These are phyloP conservation scores for Zeuzera pyrina DNA, from an alignment of 2,888 invertebrate species.

Conservation along the genomic window DNA sequence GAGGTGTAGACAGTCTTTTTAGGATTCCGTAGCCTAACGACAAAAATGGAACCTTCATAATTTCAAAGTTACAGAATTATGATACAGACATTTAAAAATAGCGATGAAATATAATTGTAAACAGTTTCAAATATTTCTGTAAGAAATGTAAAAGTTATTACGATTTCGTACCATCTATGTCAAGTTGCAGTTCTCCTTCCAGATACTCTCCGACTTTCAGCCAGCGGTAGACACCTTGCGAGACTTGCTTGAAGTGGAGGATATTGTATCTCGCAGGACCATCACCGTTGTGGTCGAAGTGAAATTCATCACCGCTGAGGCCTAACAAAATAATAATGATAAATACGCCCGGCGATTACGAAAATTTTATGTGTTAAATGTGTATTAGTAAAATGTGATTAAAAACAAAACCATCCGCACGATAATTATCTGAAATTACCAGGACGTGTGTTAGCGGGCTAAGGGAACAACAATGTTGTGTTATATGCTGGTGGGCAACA, in stretches of 20 bases:
- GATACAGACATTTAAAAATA: not conserved
- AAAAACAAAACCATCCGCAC: no score
- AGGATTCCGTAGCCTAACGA: no score
- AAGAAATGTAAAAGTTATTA: not conserved
- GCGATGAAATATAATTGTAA: not conserved
- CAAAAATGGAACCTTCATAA: no score
- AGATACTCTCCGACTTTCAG: constrained; percentile 89
- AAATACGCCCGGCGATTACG: not conserved
- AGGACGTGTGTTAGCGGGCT: no score
- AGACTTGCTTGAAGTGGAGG: constrained; percentile 91
- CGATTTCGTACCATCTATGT: constrained; percentile 83
- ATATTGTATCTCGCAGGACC: constrained; percentile 97
- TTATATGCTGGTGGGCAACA: no score
- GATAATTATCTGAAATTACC: no score
- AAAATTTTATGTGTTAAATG: constrained; percentile 2
- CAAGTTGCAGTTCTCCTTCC: constrained; percentile 84
- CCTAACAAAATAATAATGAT: constrained; percentile 65
- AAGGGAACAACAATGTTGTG: no score
- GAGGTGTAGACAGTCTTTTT: no score
- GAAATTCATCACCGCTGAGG: constrained; percentile 90
- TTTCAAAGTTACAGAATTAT: no score
- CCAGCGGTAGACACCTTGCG: constrained; percentile 85
- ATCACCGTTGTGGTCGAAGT: constrained; percentile 91
- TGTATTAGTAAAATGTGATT: no score
- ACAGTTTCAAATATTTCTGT: not conserved